phyloP scores from a whole-genome alignment of 1,140 invertebrate species.

The Atta colombica region DNA sequence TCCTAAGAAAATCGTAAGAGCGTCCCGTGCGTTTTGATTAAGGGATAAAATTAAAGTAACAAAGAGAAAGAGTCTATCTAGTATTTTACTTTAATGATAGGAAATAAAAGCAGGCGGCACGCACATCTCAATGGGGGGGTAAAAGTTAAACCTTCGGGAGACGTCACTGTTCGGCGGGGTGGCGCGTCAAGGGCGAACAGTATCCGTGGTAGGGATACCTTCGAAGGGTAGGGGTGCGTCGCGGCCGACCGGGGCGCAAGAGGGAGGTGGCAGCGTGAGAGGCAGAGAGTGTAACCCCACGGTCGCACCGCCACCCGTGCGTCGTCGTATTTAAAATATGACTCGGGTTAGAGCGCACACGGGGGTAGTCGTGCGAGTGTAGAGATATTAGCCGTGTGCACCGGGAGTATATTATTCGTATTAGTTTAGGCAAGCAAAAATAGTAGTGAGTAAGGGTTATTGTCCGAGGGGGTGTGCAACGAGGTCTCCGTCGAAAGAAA shows the following conservation, averaged over 20 bases:
- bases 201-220: conserved; percentile 22
- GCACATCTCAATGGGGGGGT: background rate
- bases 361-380: conserved; percentile 49
- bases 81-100: background rate
- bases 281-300: conserved; percentile 60
- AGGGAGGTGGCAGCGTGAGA: conserved; percentile 56
- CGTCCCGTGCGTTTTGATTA: background rate
- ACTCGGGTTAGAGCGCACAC: conserved; percentile 50
- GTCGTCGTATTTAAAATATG: conserved; percentile 60
- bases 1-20: background rate
- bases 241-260: conserved; percentile 47
- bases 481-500: conserved; percentile 22
- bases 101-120: background rate
- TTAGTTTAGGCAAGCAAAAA: conserved; percentile 44
- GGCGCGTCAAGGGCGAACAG: conserved; percentile 45
- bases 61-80: background rate
- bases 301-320: conserved; percentile 57
- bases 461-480: conserved; percentile 35
- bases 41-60: background rate
- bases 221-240: conserved; percentile 22
- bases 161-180: conserved; percentile 35
- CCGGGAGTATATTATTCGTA: conserved; percentile 38
- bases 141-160: background rate
- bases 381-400: conserved; percentile 48
- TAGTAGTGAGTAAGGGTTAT: conserved; percentile 40